These are phyloP conservation scores for Orgyia antiqua DNA, from an alignment of 2,888 invertebrate species.

Conservation along the genomic window DNA sequence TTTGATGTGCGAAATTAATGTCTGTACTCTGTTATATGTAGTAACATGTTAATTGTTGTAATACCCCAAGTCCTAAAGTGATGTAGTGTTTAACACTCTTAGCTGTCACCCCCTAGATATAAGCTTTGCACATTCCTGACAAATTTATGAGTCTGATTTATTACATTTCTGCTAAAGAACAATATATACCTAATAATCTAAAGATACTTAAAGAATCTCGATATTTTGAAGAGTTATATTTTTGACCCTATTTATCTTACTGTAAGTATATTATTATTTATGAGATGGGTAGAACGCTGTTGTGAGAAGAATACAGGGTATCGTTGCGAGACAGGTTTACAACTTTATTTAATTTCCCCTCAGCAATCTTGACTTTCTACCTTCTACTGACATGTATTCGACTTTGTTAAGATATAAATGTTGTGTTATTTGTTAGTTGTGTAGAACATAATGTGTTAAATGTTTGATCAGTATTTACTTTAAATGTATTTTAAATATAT, in stretches of 20 bases:
- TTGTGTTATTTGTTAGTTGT: conserved; percentile 60
- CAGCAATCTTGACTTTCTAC: conserved; percentile 39
- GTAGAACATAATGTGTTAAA: conserved; percentile 59
- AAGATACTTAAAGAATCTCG: conserved; percentile 62
- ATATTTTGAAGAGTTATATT: conserved; percentile 74
- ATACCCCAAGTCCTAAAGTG: conserved; percentile 41
- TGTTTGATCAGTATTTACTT: conserved; percentile 67
- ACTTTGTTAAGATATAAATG: conserved; percentile 49
- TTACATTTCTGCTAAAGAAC: conserved; percentile 70
- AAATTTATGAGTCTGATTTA: conserved; percentile 69
- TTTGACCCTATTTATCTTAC: conserved; percentile 69
- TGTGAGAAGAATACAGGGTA: conserved; percentile 73
- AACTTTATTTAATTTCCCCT: conserved; percentile 25
- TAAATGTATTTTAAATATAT: conserved; percentile 51
- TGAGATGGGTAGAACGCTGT: conserved; percentile 42
- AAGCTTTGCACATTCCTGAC: conserved; percentile 73
- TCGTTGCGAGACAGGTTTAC: conserved; percentile 39
- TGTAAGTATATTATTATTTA: conserved; percentile 63
- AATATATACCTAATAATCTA: conserved; percentile 62
- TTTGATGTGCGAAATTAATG: conserved; percentile 46
- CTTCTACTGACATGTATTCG: conserved; percentile 20
- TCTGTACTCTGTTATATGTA: conserved; percentile 47
- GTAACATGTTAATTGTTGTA: conserved; percentile 43
- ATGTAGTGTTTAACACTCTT: conserved; percentile 52
- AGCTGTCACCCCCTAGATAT: conserved; percentile 52